A percentile compares a stretch with the other conserved stretches of the same genome.
Evolutionary conservation across 2,888 invertebrate genomes (phyloP).

Genomic region (Nebria brevicollis): DNA sequence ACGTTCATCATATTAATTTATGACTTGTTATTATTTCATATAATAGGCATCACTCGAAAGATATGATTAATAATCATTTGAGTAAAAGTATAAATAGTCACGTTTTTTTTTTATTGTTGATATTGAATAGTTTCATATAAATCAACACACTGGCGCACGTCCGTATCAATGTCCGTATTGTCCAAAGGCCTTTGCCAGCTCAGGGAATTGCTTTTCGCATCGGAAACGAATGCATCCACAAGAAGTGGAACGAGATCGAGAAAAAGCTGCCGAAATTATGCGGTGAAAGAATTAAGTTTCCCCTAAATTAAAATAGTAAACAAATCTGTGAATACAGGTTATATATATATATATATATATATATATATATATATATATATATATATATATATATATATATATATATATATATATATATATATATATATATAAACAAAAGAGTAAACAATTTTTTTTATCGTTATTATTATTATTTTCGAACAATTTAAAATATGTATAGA

Average conservation of each 20-base stretch:
- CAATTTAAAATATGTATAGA: neutral
- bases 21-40: conserved; percentile 21
- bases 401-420: too few species aligned
- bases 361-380: too few species aligned
- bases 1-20: conserved; percentile 24
- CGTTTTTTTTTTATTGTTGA: conserved; percentile 8
- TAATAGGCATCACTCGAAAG: neutral
- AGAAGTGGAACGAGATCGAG: conserved; percentile 68
- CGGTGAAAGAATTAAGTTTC: conserved; percentile 59
- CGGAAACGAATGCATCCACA: conserved; percentile 77
- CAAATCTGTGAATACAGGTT: too few species aligned
- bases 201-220: conserved; percentile 79
- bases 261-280: conserved; percentile 67
- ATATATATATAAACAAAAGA: neutral
- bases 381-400: too few species aligned
- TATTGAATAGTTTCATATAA: conserved; percentile 72
- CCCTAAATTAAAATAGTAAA: too few species aligned
- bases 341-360: too few species aligned
- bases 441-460: neutral
- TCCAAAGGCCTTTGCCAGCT: conserved; percentile 77
- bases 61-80: neutral
- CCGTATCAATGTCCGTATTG: conserved; percentile 80
- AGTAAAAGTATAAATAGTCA: neutral
- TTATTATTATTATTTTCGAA: too few species aligned
- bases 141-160: conserved; percentile 78